phyloP scores from a whole-genome alignment of 92 coral and sea anemone species.

The Anthopleura xanthogrammica region DNA sequence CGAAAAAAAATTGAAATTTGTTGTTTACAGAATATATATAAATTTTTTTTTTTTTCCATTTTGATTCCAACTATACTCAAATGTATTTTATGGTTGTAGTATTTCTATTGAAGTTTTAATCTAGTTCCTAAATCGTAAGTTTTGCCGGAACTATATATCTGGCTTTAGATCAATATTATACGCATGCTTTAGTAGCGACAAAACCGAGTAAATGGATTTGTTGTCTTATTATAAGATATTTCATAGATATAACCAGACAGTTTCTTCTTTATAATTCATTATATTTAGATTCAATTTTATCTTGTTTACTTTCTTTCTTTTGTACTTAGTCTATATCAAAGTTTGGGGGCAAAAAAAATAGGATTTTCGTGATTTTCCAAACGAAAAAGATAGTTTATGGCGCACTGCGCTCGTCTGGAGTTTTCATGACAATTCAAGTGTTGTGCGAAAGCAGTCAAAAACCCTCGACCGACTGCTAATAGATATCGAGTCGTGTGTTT shows the following conservation, averaged over 20 bases:
- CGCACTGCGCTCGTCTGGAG: background rate
- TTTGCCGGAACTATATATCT: background rate
- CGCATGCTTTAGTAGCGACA: background rate
- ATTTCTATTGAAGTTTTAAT: background rate
- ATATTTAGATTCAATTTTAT: too few relatives aligned
- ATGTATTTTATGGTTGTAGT: background rate
- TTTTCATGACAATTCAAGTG: background rate
- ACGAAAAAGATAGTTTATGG: too few relatives aligned
- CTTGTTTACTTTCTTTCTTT: too few relatives aligned
- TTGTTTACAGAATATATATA: too few relatives aligned
- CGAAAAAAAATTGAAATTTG: too few relatives aligned
- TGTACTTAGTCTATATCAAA: too few relatives aligned
- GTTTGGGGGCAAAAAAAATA: too few relatives aligned
- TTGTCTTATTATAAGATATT: too few relatives aligned
- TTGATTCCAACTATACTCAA: too few relatives aligned
- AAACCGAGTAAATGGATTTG: background rate
- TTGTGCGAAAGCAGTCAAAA: background rate
- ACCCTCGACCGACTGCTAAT: background rate
- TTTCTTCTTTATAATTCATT: too few relatives aligned
- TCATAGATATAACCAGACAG: too few relatives aligned
- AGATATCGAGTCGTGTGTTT: background rate
- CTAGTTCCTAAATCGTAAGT: background rate
- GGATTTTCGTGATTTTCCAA: background rate
- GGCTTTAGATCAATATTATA: background rate
- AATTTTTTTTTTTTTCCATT: too few relatives aligned